phyloP scores from a whole-genome alignment of 2,888 invertebrate genomes.

The Chalcis sispes region DNA sequence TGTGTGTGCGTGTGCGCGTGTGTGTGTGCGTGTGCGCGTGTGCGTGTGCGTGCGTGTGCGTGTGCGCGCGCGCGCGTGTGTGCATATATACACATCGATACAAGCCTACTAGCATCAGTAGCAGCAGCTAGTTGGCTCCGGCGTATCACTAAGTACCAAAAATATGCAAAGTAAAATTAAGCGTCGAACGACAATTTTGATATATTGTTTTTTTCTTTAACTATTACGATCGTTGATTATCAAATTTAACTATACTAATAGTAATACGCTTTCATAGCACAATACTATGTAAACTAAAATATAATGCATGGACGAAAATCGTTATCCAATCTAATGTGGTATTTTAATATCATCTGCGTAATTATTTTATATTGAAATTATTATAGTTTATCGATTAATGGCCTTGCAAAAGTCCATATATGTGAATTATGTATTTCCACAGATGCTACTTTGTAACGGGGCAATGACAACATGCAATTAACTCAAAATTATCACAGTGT shows the following conservation, averaged over 20 bases:
- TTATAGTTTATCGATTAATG: not conserved
- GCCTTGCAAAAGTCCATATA: conserved; percentile 32
- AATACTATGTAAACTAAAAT: too few species aligned
- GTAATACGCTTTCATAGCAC: too few species aligned
- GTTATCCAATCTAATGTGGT: too few species aligned
- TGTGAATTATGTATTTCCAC: conserved; percentile 47
- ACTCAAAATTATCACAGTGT: conserved; percentile 62
- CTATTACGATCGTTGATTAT: too few species aligned
- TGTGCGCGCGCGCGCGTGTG: too few species aligned
- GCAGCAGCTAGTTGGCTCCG: conserved; percentile 66
- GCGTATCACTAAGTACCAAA: conserved; percentile 37
- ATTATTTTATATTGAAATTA: conserved; percentile 8
- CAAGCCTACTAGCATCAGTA: conserved; percentile 66
- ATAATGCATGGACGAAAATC: too few species aligned
- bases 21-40: too few species aligned
- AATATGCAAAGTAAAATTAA: conserved; percentile 51
- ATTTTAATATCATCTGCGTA: not conserved
- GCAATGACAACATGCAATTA: conserved; percentile 65
- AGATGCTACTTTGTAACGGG: conserved; percentile 61
- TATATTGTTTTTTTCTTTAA: not conserved
- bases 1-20: too few species aligned
- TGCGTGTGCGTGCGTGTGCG: too few species aligned
- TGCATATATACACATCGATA: too few species aligned
- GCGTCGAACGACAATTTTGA: conserved; percentile 5
- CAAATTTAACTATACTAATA: too few species aligned